Percentiles rank a stretch among this genome's conserved stretches.
phyloP scores from a whole-genome alignment of 1,140 invertebrate genomes.

The Pseudomyrmex cubaensis region DNA sequence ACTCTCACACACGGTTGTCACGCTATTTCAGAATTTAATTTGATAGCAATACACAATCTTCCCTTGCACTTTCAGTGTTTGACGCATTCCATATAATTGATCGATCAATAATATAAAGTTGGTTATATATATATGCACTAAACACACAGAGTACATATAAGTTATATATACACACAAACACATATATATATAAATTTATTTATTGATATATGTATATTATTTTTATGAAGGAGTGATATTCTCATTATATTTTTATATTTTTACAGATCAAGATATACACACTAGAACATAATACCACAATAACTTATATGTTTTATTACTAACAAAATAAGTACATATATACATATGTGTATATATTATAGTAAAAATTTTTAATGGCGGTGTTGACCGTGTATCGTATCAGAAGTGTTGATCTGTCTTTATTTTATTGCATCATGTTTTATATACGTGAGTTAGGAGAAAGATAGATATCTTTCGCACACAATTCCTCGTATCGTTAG shows the following conservation, averaged over 20 bases:
- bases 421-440: slow-evolving; percentile 53
- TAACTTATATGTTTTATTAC: not conserved
- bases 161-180: not conserved
- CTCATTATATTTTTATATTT: slow-evolving; percentile 20
- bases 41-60: not conserved
- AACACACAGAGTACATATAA: too few species aligned
- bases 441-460: slow-evolving; percentile 35
- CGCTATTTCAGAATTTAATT: slow-evolving; percentile 20
- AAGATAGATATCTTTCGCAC: slow-evolving; percentile 33
- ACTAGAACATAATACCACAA: not conserved
- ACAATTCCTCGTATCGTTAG: slow-evolving; percentile 56
- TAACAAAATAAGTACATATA: not conserved
- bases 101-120: not conserved
- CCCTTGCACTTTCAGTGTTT: not conserved
- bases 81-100: not conserved
- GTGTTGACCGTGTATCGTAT: slow-evolving; percentile 65
- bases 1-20: not conserved
- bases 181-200: slow-evolving; percentile 35
- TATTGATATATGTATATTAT: not conserved
- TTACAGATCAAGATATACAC: not conserved
- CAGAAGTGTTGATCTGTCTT: slow-evolving; percentile 51
- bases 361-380: slow-evolving; percentile 40
- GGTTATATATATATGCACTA: too few species aligned
- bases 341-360: not conserved
- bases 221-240: not conserved